Evolutionary conservation across 2,888 invertebrate species (phyloP), one percentile per base, ranked within the genome.

Genomic region (Napeogenes inachia): DNA sequence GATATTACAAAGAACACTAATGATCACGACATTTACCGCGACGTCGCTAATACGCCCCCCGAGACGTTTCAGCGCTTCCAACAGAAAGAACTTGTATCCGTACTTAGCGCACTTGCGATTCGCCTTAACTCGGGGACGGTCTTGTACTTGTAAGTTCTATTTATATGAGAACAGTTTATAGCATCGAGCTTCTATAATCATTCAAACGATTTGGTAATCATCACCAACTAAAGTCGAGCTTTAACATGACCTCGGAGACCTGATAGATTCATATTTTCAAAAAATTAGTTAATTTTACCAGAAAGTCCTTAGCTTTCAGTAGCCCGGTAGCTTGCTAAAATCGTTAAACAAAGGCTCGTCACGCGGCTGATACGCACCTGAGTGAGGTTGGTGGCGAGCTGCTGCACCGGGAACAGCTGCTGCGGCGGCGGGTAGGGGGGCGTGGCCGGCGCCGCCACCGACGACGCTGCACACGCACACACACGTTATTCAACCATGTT

Each of bases 51-150:
- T 75, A 65, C 84, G 81, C 69, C 81, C 81, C 56, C 82, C 81
- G 71, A 87, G 87, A 71, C 91, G 87, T 74, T 90, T 89, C 70
- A 85, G 68, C 57, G 81, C 82, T 64, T 82, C 81, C 70, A 86
- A 78, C 65, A 87, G 83, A 63, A 87, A 82, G 73, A 91, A 87
- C 82, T 95, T 95, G 72, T 94, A 92, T 66, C 93, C 89, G 78
- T 93, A 94, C 83, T 95, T 95, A 57, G 94, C 93, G 79, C 95
- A 95, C 81, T 95, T 96, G 81, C 96, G 95, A 58, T 94, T 93
- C 53, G 95, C 94, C 84, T 96, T 96, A 54, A 94, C 95, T 84
- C 95, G 96, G 64, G 95, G 95, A 74, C 96, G 93, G 85, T 96
- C 96, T 87, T 95, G 95, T 74, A 96, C 95, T 68, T 95, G 68